Conservation (phyloP, 2,888 invertebrate genomes). For the Notocelia uddmanniana region DNA sequence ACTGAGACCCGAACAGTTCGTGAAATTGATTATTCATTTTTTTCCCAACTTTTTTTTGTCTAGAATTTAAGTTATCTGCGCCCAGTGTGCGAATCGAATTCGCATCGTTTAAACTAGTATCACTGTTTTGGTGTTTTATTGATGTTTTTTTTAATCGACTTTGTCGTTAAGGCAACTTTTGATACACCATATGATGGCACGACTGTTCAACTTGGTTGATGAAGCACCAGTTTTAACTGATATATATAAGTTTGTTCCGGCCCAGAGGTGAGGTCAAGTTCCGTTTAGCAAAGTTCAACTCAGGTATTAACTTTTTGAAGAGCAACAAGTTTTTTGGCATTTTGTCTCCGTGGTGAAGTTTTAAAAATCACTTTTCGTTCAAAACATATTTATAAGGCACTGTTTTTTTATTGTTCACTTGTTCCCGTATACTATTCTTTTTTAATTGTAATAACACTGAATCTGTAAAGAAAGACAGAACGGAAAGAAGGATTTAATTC, state of each 20-base stretch:
- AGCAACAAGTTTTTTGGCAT: slow-evolving; percentile 82
- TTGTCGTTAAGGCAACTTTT: slow-evolving; percentile 80
- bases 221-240: slow-evolving; percentile 77
- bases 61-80: slow-evolving; percentile 69
- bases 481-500: slow-evolving; percentile 74
- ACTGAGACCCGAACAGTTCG: slow-evolving; percentile 81
- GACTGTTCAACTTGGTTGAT: slow-evolving; percentile 77
- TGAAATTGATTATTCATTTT: slow-evolving; percentile 82
- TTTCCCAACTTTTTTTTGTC: slow-evolving; percentile 51
- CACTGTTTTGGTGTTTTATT: slow-evolving; percentile 64
- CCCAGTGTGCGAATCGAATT: slow-evolving; percentile 77
- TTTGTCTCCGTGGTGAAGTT: slow-evolving; percentile 80
- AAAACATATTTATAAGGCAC: slow-evolving; percentile 81
- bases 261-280: slow-evolving; percentile 78
- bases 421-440: slow-evolving; percentile 71
- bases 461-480: slow-evolving; percentile 81
- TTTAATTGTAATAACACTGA: slow-evolving; percentile 58
- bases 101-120: slow-evolving; percentile 76
- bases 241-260: slow-evolving; percentile 72
- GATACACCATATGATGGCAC: slow-evolving; percentile 77
- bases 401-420: slow-evolving; percentile 71
- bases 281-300: slow-evolving; percentile 81
- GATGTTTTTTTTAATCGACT: slow-evolving; percentile 67
- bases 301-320: slow-evolving; percentile 82
- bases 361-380: slow-evolving; percentile 67